Percentiles rank a stretch among this genome's conserved stretches.
phyloP scores from a whole-genome alignment of 2,797 vertebrate species.

The Scolopax bukidnonensis region DNA sequence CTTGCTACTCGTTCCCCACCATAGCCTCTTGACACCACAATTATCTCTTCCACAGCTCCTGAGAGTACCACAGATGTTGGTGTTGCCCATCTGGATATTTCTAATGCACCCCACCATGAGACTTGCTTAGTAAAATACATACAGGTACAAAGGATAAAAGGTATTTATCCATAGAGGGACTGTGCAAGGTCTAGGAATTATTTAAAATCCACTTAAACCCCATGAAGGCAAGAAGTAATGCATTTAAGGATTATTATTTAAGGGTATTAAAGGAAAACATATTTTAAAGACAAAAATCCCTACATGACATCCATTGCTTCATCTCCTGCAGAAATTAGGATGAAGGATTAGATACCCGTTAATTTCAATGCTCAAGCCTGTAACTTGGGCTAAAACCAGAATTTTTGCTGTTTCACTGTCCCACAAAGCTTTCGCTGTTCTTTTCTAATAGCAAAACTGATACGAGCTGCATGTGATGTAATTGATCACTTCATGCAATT shows the following conservation, averaged over 20 bases:
- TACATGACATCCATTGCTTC: not conserved
- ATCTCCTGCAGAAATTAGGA: conserved; percentile 6
- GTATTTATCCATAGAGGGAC: conserved; percentile 5
- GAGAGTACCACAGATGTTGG: not conserved
- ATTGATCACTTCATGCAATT: not conserved
- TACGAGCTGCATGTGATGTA: not conserved
- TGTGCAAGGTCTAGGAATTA: conserved; percentile 19
- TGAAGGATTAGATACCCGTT: not conserved
- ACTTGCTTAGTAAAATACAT: not conserved
- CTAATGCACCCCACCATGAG: not conserved
- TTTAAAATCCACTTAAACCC: conserved; percentile 51
- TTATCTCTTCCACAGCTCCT: conserved; percentile 15
- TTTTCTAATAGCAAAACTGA: not conserved
- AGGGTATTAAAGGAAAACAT: conserved; percentile 6
- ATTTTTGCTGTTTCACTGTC: not conserved
- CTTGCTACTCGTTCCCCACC: not conserved
- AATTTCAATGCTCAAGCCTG: not conserved
- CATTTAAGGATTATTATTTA: conserved; percentile 40
- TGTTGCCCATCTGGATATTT: conserved; percentile 8
- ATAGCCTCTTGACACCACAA: not conserved
- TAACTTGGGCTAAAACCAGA: not conserved
- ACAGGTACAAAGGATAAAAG: conserved; percentile 30
- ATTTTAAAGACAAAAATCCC: conserved; percentile 26
- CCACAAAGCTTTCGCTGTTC: not conserved
- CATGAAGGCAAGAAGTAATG: conserved; percentile 1